phyloP scores from a whole-genome alignment of 2,888 invertebrate genomes.

The Dysmachus trigonus region DNA sequence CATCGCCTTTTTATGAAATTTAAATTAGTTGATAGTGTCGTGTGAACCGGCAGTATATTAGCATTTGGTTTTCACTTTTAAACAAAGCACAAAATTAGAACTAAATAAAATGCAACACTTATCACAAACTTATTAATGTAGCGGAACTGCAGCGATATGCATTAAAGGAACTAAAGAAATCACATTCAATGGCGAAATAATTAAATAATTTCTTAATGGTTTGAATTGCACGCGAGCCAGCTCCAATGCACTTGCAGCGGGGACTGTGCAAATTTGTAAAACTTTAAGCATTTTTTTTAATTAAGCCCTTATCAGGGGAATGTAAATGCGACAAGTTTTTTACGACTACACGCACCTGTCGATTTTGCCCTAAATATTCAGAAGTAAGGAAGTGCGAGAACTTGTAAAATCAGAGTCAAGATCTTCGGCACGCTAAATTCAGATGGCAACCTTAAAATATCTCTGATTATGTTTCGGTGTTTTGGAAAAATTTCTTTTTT shows the following conservation, averaged over 20 bases:
- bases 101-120: background rate
- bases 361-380: background rate
- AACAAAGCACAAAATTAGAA: background rate
- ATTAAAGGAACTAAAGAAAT: background rate
- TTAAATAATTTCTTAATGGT: background rate
- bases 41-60: background rate
- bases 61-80: background rate
- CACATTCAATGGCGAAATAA: background rate
- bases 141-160: background rate
- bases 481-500: background rate
- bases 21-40: background rate
- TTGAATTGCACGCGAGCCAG: background rate
- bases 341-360: background rate
- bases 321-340: constrained; percentile 1
- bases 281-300: background rate
- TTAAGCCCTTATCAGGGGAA: background rate
- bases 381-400: background rate
- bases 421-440: background rate
- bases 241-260: background rate
- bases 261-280: background rate
- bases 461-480: background rate
- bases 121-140: constrained; percentile 8
- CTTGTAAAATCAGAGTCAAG: background rate
- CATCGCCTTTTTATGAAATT: background rate
- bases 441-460: background rate